Evolutionary conservation across 2,888 invertebrate species (phyloP).

Genomic region (Dasypogon diadema): DNA sequence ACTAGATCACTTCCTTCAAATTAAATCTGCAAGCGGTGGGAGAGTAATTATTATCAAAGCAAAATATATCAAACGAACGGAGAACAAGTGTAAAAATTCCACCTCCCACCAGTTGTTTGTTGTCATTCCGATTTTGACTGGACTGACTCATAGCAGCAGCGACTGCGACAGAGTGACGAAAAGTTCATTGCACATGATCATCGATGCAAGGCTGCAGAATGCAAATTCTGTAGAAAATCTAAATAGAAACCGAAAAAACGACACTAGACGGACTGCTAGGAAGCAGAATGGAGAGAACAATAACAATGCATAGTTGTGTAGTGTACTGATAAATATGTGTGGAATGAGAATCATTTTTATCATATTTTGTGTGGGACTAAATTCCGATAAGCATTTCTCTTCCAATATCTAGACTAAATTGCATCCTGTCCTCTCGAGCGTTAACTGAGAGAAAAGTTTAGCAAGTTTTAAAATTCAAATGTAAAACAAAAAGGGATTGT

Average conservation of each 20-base stretch:
- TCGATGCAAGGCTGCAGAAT: constrained; percentile 37
- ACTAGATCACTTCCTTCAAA: constrained; percentile 21
- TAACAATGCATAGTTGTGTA: too few relatives aligned
- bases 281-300: not conserved
- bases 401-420: too few relatives aligned
- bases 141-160: not conserved
- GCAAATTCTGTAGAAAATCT: constrained; percentile 29
- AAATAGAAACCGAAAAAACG: not conserved
- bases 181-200: constrained; percentile 41
- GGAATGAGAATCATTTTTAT: not conserved
- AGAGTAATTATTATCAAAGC: constrained; percentile 9
- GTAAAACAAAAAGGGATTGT: not conserved
- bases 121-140: constrained; percentile 4
- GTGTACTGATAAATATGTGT: too few relatives aligned
- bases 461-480: not conserved
- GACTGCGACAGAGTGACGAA: not conserved
- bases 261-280: constrained; percentile 7
- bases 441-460: too few relatives aligned
- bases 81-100: constrained; percentile 28
- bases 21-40: constrained; percentile 19
- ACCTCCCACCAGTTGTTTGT: constrained; percentile 24
- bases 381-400: too few relatives aligned
- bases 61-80: constrained; percentile 22
- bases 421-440: too few relatives aligned
- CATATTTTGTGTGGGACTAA: too few relatives aligned